Evolutionary conservation across 64 coral and sea anemone species (phyloP), one percentile per base, ranked within the genome.

Genomic region (Montipora capricornis): DNA sequence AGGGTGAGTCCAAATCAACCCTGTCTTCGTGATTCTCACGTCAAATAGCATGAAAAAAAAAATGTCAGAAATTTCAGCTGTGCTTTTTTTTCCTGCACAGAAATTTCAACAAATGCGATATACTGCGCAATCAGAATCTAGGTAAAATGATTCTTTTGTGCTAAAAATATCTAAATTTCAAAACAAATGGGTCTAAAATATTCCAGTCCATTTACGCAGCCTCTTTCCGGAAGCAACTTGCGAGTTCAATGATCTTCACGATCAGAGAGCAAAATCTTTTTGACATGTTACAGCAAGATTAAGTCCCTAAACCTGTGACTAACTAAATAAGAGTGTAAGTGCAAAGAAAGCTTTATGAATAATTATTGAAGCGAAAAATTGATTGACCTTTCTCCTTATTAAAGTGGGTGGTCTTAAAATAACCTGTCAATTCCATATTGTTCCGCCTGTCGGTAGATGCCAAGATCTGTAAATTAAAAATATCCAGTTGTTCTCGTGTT

Each of bases 391-490:
- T 76, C 29, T 76, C 37, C 8, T 3, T 26, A 71, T 76, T 4
- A 76, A 78, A 11, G 11, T 19, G 76, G 46, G 76, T 78, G 12
- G 44, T 78, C 47, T 49, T 47, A 50, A 49, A 2, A 76, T 45
- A 49, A 78, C 76, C 3, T 78, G 76, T 76, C 74, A 76, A 15
- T 11, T 11, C 20, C 9, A 11, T 5, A 78, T 49, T 78, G 76
- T 78, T 78, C 15, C 8, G 46, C 4, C 76, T 78, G 46, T 78
- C 76, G 13, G 46, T 47, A 78, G 5, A 45, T 78, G 76, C 49
- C 76, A 49, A 78, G 47, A 49, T 49, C 44, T 49, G 76, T 17
- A 78, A 78, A 78, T 78, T 49, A 3, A 78, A 78, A 78, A 19
- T 13, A 78, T 78, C 46, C 12, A 78, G 16, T 6, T 16, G 44